phyloP scores from a whole-genome alignment of 2,888 invertebrate species.

The Oasisia sp. region DNA sequence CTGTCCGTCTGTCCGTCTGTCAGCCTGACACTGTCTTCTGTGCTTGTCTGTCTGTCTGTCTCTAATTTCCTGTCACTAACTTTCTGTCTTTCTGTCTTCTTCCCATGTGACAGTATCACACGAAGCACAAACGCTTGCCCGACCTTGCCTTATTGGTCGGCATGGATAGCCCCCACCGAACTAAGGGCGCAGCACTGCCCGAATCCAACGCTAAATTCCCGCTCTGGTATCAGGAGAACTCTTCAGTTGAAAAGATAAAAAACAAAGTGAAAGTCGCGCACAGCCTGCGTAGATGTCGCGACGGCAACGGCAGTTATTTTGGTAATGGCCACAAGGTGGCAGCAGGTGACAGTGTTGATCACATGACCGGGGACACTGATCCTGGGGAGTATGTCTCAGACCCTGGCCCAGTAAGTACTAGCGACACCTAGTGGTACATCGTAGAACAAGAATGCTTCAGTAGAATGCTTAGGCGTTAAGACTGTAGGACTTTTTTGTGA shows the following conservation, averaged over 20 bases:
- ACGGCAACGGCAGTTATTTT: not conserved
- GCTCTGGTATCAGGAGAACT: not conserved
- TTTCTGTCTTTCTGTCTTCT: not conserved
- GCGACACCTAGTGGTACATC: not conserved
- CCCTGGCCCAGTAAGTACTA: not conserved
- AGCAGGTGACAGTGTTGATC: not conserved
- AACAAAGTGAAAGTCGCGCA: not conserved
- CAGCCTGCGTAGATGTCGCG: not conserved
- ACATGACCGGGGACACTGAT: not conserved
- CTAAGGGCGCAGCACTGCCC: not conserved
- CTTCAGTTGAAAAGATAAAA: not conserved
- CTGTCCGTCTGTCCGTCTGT: not conserved
- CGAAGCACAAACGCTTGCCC: constrained; percentile 3
- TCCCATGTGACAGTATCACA: not conserved
- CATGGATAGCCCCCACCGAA: not conserved
- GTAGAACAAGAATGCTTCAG: not conserved
- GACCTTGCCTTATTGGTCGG: not conserved
- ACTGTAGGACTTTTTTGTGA: not conserved
- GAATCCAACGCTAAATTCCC: not conserved
- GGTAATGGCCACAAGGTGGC: not conserved
- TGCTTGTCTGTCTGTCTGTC: not conserved
- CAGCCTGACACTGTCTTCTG: not conserved
- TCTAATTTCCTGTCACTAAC: not conserved
- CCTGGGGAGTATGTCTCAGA: not conserved
- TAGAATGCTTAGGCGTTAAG: not conserved